These are phyloP conservation scores for Scaptomyza caliginosa DNA, from an alignment of 2,888 invertebrate genomes.

Conservation along the genomic window DNA sequence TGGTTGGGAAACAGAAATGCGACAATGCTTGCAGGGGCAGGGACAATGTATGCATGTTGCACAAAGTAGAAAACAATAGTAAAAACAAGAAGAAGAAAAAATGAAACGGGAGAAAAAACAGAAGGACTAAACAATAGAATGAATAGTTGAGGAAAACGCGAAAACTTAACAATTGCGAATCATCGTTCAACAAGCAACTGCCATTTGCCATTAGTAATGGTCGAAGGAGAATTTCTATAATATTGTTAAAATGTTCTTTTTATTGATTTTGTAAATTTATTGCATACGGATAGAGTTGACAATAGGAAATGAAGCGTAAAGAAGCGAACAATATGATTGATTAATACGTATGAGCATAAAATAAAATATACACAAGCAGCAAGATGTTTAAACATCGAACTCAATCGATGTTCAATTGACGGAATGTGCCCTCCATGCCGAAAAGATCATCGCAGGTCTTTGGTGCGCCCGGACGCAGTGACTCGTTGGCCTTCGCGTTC, in stretches of 20 bases:
- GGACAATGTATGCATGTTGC: constrained; percentile 41
- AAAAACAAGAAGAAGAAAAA: constrained; percentile 31
- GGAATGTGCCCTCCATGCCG: constrained; percentile 95
- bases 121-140: constrained; percentile 38
- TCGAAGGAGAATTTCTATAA: constrained; percentile 36
- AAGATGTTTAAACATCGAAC: constrained; percentile 24
- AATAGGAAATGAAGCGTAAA: constrained; percentile 62
- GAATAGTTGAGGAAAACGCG: constrained; percentile 15
- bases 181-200: background rate
- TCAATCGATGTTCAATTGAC: constrained; percentile 92
- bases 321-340: constrained; percentile 67
- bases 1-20: constrained; percentile 18
- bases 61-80: constrained; percentile 21
- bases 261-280: constrained; percentile 49
- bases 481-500: constrained; percentile 90
- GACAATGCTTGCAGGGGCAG: too few relatives aligned
- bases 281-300: constrained; percentile 37
- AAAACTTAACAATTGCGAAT: background rate
- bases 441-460: constrained; percentile 94
- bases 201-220: constrained; percentile 4
- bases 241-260: background rate
- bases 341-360: constrained; percentile 36
- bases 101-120: constrained; percentile 12
- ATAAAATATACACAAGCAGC: constrained; percentile 20
- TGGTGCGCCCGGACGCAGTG: constrained; percentile 92